A percentile compares a stretch with the other conserved stretches of the same genome.
Conservation (phyloP, 2,888 invertebrate species). For the Dusona sp. region DNA sequence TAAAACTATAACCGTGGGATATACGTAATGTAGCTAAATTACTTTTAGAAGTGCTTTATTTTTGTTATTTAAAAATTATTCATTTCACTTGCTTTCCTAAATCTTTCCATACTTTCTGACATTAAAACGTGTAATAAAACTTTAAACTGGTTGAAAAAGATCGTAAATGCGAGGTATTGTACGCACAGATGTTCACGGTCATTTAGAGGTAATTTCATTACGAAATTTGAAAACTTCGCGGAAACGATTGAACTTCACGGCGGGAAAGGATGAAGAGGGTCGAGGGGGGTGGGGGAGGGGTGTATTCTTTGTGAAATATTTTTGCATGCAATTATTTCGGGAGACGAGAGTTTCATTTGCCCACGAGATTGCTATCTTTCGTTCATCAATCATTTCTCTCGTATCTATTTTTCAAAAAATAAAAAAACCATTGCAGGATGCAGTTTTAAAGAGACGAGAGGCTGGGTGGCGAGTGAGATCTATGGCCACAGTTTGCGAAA, state of each 20-base stretch:
- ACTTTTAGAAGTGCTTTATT: neutral
- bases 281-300: too few species aligned
- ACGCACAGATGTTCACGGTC: slow-evolving; percentile 13
- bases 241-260: slow-evolving; percentile 3
- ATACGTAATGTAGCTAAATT: neutral
- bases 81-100: neutral
- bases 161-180: neutral
- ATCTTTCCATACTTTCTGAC: neutral
- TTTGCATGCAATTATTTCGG: slow-evolving; percentile 15
- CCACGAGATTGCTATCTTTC: slow-evolving; percentile 29
- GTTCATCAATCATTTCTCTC: slow-evolving; percentile 26
- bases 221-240: neutral
- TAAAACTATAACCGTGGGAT: too few species aligned
- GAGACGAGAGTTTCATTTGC: slow-evolving; percentile 6
- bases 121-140: slow-evolving; percentile 8
- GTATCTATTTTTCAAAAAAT: slow-evolving; percentile 6
- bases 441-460: slow-evolving; percentile 1
- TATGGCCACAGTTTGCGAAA: slow-evolving; percentile 55
- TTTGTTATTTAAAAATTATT: neutral
- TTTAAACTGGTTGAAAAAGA: neutral
- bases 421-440: slow-evolving; percentile 46
- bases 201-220: neutral
- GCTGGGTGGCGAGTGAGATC: slow-evolving; percentile 44
- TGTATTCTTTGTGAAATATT: slow-evolving; percentile 6
- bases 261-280: neutral